Conservation (phyloP, 2,888 invertebrate species). For the Carterocephalus palaemon region DNA sequence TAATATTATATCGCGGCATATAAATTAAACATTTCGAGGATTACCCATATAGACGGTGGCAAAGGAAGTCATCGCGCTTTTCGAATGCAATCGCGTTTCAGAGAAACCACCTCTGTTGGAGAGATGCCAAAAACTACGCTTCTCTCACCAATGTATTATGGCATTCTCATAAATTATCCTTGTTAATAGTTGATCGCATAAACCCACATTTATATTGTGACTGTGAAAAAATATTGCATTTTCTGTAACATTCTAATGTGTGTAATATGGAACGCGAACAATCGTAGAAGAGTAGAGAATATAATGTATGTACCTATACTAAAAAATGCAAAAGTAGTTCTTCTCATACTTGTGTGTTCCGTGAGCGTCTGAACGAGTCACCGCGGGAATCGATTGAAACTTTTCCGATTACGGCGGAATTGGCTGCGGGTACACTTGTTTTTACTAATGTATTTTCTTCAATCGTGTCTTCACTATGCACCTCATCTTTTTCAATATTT, state of each 20-base stretch:
- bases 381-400: conserved; percentile 53
- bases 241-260: background rate
- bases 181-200: conserved; percentile 14
- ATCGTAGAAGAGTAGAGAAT: conserved; percentile 4
- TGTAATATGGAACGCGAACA: background rate
- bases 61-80: conserved; percentile 45
- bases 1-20: conserved; percentile 22
- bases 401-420: conserved; percentile 58
- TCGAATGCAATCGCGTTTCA: conserved; percentile 51
- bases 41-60: conserved; percentile 35
- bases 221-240: conserved; percentile 7
- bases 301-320: no score
- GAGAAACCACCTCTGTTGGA: conserved; percentile 57
- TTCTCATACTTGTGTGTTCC: conserved; percentile 11
- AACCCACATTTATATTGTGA: conserved; percentile 11
- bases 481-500: no score
- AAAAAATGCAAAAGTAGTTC: conserved; percentile 9
- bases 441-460: conserved; percentile 41
- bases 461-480: conserved; percentile 29
- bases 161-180: conserved; percentile 49
- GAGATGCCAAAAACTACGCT: conserved; percentile 49
- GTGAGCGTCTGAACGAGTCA: conserved; percentile 32
- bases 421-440: conserved; percentile 47
- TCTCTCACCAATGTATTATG: conserved; percentile 48
- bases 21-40: conserved; percentile 31